Percentiles rank a stretch among this genome's conserved stretches.
Conservation (phyloP, 2,113 vertebrate genomes). For the Notothenia coriiceps region DNA sequence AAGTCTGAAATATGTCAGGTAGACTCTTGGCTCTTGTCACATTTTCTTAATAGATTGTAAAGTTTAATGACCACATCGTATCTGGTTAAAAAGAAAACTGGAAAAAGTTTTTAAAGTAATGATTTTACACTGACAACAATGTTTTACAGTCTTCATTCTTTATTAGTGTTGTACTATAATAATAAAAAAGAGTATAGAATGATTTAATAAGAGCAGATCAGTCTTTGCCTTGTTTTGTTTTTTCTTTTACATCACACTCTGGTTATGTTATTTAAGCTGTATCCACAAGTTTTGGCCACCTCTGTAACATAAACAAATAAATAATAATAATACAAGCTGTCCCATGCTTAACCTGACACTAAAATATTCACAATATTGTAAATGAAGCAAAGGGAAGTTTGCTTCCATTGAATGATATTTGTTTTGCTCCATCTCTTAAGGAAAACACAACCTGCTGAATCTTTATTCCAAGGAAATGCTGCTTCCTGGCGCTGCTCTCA, state of each 20-base stretch:
- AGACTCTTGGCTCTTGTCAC: too few relatives aligned
- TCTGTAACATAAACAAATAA: background rate
- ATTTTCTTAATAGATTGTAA: too few relatives aligned
- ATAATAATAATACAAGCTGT: background rate
- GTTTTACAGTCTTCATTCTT: background rate
- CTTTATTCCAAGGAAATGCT: conserved; percentile 42
- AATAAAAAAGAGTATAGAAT: too few relatives aligned
- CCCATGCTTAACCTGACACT: background rate
- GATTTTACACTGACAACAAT: background rate
- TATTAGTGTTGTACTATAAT: background rate
- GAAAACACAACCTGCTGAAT: conserved; percentile 40
- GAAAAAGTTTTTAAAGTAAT: background rate
- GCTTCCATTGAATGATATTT: conserved; percentile 31
- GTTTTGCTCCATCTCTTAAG: conserved; percentile 42
- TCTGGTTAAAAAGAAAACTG: background rate
- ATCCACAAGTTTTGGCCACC: background rate
- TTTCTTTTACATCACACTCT: too few relatives aligned
- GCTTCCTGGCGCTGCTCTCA: conserved; percentile 27
- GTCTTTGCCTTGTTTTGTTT: background rate
- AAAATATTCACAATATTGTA: conserved; percentile 43
- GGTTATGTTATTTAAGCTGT: background rate
- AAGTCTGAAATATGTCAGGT: too few relatives aligned
- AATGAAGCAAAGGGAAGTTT: conserved; percentile 35
- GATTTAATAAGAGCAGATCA: too few relatives aligned
- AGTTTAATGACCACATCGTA: too few relatives aligned